These are phyloP conservation scores for Aurelia sp. DNA, from an alignment of 30 jellyfish, hydroid and myxozoan species.

Conservation along the genomic window DNA sequence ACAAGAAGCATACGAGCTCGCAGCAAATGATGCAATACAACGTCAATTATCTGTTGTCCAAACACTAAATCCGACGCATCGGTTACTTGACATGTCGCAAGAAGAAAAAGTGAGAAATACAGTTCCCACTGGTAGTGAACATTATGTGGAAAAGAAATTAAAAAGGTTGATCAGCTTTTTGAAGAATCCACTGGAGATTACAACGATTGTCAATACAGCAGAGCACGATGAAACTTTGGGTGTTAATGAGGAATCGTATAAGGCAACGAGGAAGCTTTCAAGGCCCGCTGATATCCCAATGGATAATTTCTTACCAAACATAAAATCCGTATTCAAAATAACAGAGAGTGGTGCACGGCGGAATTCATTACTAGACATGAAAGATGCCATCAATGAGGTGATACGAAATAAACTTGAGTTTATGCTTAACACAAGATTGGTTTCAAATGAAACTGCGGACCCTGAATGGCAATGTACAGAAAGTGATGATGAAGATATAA, in stretches of 20 bases:
- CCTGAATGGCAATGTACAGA: neutral
- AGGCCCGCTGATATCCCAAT: neutral
- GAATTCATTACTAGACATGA: conserved; percentile 11
- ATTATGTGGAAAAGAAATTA: conserved; percentile 1
- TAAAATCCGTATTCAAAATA: conserved; percentile 25
- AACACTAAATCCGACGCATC: conserved; percentile 30
- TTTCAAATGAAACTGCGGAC: neutral
- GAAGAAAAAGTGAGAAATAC: conserved; percentile 24
- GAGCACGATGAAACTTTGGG: neutral
- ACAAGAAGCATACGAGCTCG: conserved; percentile 44
- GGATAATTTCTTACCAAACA: conserved; percentile 29
- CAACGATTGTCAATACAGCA: neutral
- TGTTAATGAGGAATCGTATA: neutral
- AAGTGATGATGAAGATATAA: neutral
- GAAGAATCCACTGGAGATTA: conserved; percentile 59
- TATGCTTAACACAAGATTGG: conserved; percentile 7
- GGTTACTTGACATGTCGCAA: conserved; percentile 35
- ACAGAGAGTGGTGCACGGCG: conserved; percentile 12
- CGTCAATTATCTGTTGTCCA: conserved; percentile 28
- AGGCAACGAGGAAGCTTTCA: conserved; percentile 6
- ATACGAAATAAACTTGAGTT: conserved; percentile 8
- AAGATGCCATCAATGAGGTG: conserved; percentile 17
- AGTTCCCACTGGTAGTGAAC: neutral
- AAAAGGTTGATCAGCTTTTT: conserved; percentile 31
- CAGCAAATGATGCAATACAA: conserved; percentile 26